Evolutionary conservation across 2,888 invertebrate genomes (phyloP).

Genomic region (Seladonia tumulorum): DNA sequence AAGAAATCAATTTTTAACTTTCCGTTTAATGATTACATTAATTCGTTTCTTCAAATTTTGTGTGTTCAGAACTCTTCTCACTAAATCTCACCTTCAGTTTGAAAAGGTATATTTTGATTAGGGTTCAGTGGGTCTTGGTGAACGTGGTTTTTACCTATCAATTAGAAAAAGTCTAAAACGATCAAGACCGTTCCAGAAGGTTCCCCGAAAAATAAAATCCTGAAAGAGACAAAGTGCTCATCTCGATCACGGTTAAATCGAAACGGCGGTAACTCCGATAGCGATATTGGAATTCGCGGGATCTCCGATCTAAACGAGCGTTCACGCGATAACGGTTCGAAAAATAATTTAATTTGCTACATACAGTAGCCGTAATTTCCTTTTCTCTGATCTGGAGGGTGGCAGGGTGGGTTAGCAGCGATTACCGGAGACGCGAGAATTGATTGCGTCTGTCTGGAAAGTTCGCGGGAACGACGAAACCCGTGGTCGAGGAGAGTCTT

Average conservation of each 20-base stretch:
- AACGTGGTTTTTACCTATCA: too few species aligned
- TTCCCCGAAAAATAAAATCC: background rate
- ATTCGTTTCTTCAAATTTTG: too few species aligned
- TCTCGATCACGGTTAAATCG: background rate
- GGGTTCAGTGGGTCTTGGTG: too few species aligned
- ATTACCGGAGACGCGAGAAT: conserved; percentile 7
- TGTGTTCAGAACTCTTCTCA: too few species aligned
- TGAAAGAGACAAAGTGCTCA: background rate
- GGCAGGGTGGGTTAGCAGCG: background rate
- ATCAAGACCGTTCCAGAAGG: too few species aligned
- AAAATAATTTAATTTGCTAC: background rate
- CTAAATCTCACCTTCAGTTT: too few species aligned
- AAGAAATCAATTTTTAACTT: too few species aligned
- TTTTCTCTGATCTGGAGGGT: background rate
- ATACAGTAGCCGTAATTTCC: background rate
- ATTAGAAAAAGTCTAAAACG: too few species aligned
- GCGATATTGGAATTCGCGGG: background rate
- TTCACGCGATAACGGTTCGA: background rate
- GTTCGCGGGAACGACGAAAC: background rate
- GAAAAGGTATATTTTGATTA: too few species aligned
- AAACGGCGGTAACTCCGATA: background rate
- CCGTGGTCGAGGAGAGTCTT: background rate
- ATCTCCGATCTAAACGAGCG: conserved; percentile 10
- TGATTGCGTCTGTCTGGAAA: background rate
- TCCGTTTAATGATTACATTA: too few species aligned